Base-by-base conservation (phyloP, 2,888 invertebrate genomes). In the Sipha maydis region DNA sequence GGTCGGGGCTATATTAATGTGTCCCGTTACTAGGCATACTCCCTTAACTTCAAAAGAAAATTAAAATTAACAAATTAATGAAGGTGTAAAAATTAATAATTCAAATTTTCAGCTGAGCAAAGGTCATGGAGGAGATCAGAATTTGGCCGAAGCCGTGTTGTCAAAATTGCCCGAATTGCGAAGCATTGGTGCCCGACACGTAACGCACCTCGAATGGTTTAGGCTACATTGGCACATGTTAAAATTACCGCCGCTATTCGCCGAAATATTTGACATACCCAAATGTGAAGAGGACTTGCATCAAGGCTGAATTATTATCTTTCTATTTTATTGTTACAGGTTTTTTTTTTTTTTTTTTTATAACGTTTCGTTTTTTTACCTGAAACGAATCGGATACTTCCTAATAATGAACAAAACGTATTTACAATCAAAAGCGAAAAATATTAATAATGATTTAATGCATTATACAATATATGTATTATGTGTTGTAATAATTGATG, bases 251-350 rank as follows among this genome's bases (percentile, higher is more conserved):
- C 97, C 98, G 5, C 94, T 99, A 88, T 99, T 98, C 93, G 96
- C 98, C 67, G 99, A 99, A 93, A 97, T 98, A 91, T 99, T 98
- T 93, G 98, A 99, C 94, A 98, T 99, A 92, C 97, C 97, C 90
- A 96, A 96, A 92, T 94, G 94, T 91, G 96, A 95, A 92, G 96
- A 95, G 91, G 95, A 95, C 90, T 90, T 91, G 84, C 90, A 91
- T 82, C 88, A 88, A 88, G 88, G 88, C 88, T 88, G 88, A 88
- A 88, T 71, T 86, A 86, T 86, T 86, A 86, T 86, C 69, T 48
- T 14, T 31, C 34, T 79, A 34, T 85, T 69, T 69, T 48, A 78
- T 78, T 69, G 71, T 85, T 78, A 85, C 78, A 67, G 61, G 61
- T 71, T 85, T 78, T 78, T 61, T 77, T 48, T 85, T 69, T 34